Conservation (phyloP, 2,888 invertebrate genomes). For the Trachelus iudaicus region DNA sequence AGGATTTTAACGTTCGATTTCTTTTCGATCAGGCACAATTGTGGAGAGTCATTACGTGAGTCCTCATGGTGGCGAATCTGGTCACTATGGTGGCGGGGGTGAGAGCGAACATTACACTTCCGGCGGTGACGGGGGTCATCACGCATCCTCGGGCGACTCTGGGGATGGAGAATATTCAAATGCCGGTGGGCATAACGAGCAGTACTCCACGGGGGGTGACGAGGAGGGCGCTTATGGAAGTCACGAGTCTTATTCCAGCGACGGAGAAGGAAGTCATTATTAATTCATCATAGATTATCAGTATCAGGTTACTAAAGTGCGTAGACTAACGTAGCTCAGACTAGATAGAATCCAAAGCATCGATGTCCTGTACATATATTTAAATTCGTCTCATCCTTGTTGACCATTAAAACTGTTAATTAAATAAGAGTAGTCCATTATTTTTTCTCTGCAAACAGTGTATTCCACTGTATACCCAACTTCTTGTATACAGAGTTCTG, state of each 20-base stretch:
- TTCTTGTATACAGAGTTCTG: neutral
- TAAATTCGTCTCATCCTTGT: conserved; percentile 1
- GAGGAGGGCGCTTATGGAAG: conserved; percentile 44
- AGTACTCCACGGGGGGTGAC: conserved; percentile 43
- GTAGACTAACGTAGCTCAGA: neutral
- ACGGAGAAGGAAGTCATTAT: conserved; percentile 33
- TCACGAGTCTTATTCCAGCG: conserved; percentile 44
- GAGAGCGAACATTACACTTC: conserved; percentile 27
- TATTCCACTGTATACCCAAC: neutral
- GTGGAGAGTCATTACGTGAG: conserved; percentile 43
- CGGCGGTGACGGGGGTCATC: conserved; percentile 36
- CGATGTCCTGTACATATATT: neutral
- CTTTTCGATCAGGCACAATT: conserved; percentile 43
- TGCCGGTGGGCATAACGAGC: conserved; percentile 41
- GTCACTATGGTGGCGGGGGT: conserved; percentile 33
- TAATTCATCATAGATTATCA: conserved; percentile 3
- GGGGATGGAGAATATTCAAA: conserved; percentile 45
- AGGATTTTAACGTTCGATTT: neutral
- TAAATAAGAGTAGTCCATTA: neutral
- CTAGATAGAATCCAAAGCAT: neutral
- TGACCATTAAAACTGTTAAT: neutral
- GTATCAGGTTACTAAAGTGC: neutral
- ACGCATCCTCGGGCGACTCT: conserved; percentile 34
- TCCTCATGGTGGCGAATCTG: conserved; percentile 33
- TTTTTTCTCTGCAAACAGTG: neutral